Evolutionary conservation across 2,797 vertebrate species (phyloP).

Genomic region (Garrulus glandarius): DNA sequence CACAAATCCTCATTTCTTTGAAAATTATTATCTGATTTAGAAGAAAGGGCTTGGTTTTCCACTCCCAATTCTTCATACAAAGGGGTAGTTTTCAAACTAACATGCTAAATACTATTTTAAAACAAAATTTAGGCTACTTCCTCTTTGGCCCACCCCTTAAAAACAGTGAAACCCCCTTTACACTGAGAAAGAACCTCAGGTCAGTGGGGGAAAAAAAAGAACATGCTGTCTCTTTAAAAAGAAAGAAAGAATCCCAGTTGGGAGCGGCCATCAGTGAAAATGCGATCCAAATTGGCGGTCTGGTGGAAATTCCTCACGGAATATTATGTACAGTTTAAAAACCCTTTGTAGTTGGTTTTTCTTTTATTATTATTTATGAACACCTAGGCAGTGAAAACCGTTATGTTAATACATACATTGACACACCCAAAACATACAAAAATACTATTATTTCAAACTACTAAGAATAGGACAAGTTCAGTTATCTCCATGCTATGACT

Average conservation of each 20-base stretch:
- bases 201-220: slow-evolving; percentile 2
- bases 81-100: slow-evolving; percentile 19
- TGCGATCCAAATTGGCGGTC: slow-evolving; percentile 77
- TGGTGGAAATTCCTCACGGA: slow-evolving; percentile 80
- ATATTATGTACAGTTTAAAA: slow-evolving; percentile 88
- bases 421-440: slow-evolving; percentile 99
- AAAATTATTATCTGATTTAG: neutral
- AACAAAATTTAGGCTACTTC: slow-evolving; percentile 16
- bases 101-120: neutral
- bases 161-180: slow-evolving; percentile 57
- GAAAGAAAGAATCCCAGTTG: slow-evolving; percentile 70
- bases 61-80: neutral
- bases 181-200: slow-evolving; percentile 20
- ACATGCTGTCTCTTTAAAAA: slow-evolving; percentile 75
- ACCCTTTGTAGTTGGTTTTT: slow-evolving; percentile 67
- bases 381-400: slow-evolving; percentile 96
- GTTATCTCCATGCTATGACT: slow-evolving; percentile 98
- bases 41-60: slow-evolving; percentile 27
- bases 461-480: slow-evolving; percentile 98
- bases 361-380: slow-evolving; percentile 81
- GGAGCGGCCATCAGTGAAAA: slow-evolving; percentile 79
- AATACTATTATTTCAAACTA: slow-evolving; percentile 99
- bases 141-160: slow-evolving; percentile 42
- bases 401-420: slow-evolving; percentile 90
- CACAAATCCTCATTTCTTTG: neutral